A percentile compares a stretch with the other conserved stretches of the same genome.
Evolutionary conservation across 1,140 invertebrate genomes (phyloP).

Genomic region (Papilio helenus): DNA sequence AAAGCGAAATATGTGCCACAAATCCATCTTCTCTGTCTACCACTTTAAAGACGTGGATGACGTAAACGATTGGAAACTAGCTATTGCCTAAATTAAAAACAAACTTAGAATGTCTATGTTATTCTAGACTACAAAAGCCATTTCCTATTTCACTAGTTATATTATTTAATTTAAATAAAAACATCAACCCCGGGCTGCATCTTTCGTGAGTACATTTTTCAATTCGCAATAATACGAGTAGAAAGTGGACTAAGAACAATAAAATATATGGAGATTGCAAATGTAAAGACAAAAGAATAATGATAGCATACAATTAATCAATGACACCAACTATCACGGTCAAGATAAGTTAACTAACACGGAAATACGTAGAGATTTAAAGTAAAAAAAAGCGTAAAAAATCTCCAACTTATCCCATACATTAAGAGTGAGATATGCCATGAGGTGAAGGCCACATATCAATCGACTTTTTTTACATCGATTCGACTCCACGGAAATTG

Average conservation of each 20-base stretch:
- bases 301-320: neutral
- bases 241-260: conserved; percentile 19
- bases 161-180: too few relatives aligned
- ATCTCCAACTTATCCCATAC: neutral
- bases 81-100: too few relatives aligned
- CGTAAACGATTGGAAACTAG: too few relatives aligned
- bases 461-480: neutral
- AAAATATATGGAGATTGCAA: conserved; percentile 10
- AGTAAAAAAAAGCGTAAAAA: neutral
- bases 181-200: too few relatives aligned
- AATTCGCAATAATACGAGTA: conserved; percentile 15
- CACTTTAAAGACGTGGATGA: too few relatives aligned
- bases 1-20: too few relatives aligned
- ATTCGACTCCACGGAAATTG: conserved; percentile 15
- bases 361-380: neutral
- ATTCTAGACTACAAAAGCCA: too few relatives aligned
- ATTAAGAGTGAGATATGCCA: conserved; percentile 4
- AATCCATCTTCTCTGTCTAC: too few relatives aligned
- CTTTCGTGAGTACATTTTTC: neutral
- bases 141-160: too few relatives aligned
- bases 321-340: conserved; percentile 10
- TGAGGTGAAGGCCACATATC: conserved; percentile 5
- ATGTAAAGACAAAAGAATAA: neutral
- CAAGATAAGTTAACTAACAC: conserved; percentile 2
- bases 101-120: too few relatives aligned